These are phyloP conservation scores for Podarcis raffonei DNA, from an alignment of 2,113 vertebrate species.

Conservation along the genomic window DNA sequence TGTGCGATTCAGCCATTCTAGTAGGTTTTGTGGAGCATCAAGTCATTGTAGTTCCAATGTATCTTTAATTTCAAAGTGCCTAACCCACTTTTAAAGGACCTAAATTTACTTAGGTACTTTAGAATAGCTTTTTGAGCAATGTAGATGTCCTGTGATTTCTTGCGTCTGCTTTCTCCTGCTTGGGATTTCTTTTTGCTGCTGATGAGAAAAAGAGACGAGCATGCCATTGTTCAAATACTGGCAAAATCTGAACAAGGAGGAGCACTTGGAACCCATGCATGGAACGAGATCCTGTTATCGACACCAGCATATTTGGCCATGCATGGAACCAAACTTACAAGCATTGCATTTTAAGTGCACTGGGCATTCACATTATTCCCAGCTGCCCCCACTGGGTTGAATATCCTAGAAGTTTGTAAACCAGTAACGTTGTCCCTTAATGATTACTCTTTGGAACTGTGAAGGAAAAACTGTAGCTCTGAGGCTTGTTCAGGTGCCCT, in stretches of 20 bases:
- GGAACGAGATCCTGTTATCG: not conserved
- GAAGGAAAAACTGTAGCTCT: not conserved
- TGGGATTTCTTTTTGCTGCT: not conserved
- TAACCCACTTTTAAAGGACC: not conserved
- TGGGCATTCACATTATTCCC: not conserved
- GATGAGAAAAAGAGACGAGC: not conserved
- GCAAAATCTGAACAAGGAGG: not conserved
- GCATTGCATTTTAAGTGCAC: not conserved
- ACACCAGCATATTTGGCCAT: not conserved
- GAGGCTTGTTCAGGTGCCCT: not conserved
- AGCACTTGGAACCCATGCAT: not conserved
- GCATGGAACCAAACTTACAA: not conserved
- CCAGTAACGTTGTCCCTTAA: not conserved
- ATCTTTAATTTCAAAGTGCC: conserved; percentile 19
- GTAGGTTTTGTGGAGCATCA: not conserved
- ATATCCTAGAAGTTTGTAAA: not conserved
- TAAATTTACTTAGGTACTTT: not conserved
- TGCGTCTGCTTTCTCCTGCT: not conserved
- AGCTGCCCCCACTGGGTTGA: not conserved
- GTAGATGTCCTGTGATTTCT: not conserved
- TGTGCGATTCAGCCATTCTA: not conserved
- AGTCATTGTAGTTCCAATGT: not conserved
- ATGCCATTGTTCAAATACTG: not conserved
- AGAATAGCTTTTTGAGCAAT: not conserved
- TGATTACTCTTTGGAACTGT: not conserved